These are phyloP conservation scores for Holacanthella duospinosa DNA, from an alignment of 2,888 invertebrate genomes.

Conservation along the genomic window DNA sequence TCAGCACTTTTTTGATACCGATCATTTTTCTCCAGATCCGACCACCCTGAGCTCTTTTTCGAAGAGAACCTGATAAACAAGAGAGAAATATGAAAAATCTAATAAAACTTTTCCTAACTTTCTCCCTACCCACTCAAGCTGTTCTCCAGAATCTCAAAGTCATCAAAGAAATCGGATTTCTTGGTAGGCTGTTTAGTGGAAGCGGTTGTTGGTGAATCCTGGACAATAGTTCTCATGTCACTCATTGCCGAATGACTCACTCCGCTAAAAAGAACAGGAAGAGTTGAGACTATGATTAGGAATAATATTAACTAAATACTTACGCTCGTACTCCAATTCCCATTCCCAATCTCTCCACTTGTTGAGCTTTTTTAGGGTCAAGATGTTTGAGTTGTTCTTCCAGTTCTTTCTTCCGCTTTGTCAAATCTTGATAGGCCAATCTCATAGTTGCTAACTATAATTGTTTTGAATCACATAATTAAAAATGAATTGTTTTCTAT, in stretches of 20 bases:
- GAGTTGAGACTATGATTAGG: conserved; percentile 6
- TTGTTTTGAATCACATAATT: conserved; percentile 19
- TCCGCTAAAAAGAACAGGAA: conserved; percentile 49
- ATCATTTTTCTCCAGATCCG: conserved; percentile 21
- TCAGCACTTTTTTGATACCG: conserved; percentile 16
- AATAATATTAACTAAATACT: conserved; percentile 28
- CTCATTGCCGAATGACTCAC: conserved; percentile 75
- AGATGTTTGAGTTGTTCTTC: conserved; percentile 60
- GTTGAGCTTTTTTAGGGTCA: conserved; percentile 74
- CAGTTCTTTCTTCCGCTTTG: conserved; percentile 53
- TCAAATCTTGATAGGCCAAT: conserved; percentile 66
- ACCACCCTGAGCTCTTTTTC: conserved; percentile 21
- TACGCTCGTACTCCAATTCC: conserved; percentile 55
- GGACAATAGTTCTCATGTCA: conserved; percentile 85
- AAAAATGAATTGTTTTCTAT: conserved; percentile 1
- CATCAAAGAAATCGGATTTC: conserved; percentile 47
- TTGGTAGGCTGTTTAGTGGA: conserved; percentile 38
- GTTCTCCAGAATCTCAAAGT: conserved; percentile 39
- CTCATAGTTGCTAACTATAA: conserved; percentile 44
- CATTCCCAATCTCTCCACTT: conserved; percentile 89
- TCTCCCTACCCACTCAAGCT: background rate
- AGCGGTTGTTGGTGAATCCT: conserved; percentile 55
- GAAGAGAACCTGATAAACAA: conserved; percentile 19
- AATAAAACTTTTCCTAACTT: background rate
- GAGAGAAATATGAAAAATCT: too few species aligned